A percentile compares a stretch with the other conserved stretches of the same genome.
phyloP scores from a whole-genome alignment of 2,113 vertebrate species.

The Miniopterus natalensis region DNA sequence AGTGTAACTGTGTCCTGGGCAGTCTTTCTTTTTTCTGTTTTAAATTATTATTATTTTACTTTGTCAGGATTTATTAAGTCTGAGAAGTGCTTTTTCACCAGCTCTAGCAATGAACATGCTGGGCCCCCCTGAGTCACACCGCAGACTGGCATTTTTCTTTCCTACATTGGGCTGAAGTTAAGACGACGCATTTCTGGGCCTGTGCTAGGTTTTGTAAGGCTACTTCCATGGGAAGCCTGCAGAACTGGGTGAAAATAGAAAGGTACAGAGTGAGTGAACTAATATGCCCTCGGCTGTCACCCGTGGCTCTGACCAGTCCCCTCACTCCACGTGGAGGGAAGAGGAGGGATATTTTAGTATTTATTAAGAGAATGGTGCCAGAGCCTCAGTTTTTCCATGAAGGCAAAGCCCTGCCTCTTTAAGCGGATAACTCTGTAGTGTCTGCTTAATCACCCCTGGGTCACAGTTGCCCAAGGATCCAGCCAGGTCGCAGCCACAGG shows the following conservation, averaged over 20 bases:
- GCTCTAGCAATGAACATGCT: not conserved
- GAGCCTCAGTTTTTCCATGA: not conserved
- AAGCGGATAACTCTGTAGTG: fast-evolving
- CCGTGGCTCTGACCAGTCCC: not conserved
- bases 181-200: not conserved
- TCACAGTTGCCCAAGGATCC: not conserved
- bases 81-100: not conserved
- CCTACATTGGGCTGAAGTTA: not conserved
- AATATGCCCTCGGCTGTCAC: not conserved
- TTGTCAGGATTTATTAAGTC: not conserved
- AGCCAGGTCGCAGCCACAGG: not conserved
- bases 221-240: not conserved
- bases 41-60: not conserved
- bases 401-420: not conserved
- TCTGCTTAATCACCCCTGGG: not conserved
- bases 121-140: not conserved
- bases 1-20: not conserved
- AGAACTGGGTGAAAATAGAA: not conserved
- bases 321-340: not conserved
- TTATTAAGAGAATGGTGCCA: not conserved
- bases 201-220: not conserved
- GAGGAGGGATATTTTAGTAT: not conserved
- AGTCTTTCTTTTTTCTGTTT: not conserved
- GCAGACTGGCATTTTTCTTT: not conserved
- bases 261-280: not conserved